A percentile compares a stretch with the other conserved stretches of the same genome.
phyloP scores from a whole-genome alignment of 2,888 invertebrate species.

The Helicoverpa assulta region DNA sequence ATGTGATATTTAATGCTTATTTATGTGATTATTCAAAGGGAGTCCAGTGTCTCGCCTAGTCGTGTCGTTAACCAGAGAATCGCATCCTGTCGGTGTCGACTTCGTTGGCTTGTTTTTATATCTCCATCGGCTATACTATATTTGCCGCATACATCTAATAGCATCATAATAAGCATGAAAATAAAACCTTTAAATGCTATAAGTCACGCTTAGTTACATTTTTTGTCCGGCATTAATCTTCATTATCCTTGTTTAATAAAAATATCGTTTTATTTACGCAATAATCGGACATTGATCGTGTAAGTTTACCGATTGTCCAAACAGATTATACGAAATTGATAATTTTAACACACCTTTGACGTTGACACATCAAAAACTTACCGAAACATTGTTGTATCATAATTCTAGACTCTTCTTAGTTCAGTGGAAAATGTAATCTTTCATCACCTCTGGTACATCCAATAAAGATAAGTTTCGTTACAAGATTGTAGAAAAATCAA shows the following conservation, averaged over 20 bases:
- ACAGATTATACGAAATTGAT: conserved; percentile 28
- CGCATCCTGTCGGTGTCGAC: conserved; percentile 39
- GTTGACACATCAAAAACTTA: conserved; percentile 14
- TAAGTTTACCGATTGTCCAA: conserved; percentile 25
- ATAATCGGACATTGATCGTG: conserved; percentile 20
- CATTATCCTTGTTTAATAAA: conserved; percentile 9
- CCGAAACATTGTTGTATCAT: conserved; percentile 25
- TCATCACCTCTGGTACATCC: conserved; percentile 42
- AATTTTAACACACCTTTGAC: conserved; percentile 19
- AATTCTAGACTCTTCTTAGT: conserved; percentile 13
- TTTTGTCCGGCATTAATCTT: conserved; percentile 18
- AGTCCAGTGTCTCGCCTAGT: conserved; percentile 32
- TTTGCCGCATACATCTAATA: neutral
- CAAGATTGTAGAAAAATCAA: conserved; percentile 28
- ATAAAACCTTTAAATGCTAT: conserved; percentile 9
- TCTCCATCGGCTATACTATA: conserved; percentile 3
- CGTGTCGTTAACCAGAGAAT: conserved; percentile 32
- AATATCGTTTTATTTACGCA: conserved; percentile 6
- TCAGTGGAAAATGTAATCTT: conserved; percentile 13
- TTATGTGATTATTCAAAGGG: conserved; percentile 37
- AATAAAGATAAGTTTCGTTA: conserved; percentile 23
- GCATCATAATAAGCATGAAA: conserved; percentile 16
- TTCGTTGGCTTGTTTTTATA: conserved; percentile 32
- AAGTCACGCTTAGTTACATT: conserved; percentile 4
- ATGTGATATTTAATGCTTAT: conserved; percentile 25